These are phyloP conservation scores for Hecatera dysodea DNA, from an alignment of 2,888 invertebrate species.

Conservation along the genomic window DNA sequence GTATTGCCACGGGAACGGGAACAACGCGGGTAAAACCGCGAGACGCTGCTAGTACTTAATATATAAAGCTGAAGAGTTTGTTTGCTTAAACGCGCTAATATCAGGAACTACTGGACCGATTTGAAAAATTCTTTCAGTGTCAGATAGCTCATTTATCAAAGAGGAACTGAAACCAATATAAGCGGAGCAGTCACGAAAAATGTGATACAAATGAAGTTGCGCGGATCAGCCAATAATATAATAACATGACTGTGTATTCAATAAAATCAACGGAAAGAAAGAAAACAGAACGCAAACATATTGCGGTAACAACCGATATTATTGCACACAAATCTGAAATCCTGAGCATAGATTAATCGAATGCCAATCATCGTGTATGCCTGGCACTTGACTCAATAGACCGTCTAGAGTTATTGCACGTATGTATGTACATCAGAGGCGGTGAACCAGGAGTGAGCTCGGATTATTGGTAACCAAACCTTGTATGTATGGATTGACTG, in stretches of 20 bases:
- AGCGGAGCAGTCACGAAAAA: too few species aligned
- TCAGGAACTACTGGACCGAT: too few species aligned
- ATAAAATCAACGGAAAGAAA: not conserved
- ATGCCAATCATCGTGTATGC: constrained; percentile 40
- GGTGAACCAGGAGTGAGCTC: not conserved
- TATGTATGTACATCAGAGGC: constrained; percentile 36
- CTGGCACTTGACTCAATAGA: constrained; percentile 28
- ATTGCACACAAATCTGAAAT: constrained; percentile 1
- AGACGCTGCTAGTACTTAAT: too few species aligned
- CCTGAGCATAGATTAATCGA: constrained; percentile 26
- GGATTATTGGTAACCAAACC: constrained; percentile 6
- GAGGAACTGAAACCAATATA: too few species aligned
- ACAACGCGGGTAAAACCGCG: too few species aligned
- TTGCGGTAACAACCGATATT: not conserved
- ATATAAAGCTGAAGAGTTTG: too few species aligned
- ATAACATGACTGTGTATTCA: not conserved
- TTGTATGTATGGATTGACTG: not conserved
- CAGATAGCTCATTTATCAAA: too few species aligned
- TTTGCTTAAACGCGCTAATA: too few species aligned
- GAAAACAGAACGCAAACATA: not conserved
- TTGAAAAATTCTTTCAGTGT: too few species aligned
- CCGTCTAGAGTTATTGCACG: constrained; percentile 37
- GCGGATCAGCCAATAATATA: not conserved
- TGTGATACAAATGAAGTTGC: too few species aligned
- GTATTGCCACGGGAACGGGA: too few species aligned